Conservation (phyloP, 1,140 invertebrate species). For the Pectinophora gossypiella region DNA sequence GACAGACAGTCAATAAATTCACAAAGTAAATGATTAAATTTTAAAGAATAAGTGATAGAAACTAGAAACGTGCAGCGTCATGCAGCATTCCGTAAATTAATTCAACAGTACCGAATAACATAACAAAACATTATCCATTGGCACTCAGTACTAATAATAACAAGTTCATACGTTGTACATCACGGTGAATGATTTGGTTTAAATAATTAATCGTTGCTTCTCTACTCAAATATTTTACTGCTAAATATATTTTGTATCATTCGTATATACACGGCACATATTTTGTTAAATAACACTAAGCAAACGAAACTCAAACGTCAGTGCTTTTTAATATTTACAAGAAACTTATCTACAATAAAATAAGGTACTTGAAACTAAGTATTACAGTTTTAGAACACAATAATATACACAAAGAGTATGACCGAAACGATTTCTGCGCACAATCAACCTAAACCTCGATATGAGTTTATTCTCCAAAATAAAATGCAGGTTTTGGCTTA, state of each 20-base stretch:
- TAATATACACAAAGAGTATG: not conserved
- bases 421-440: not conserved
- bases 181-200: slow-evolving; percentile 65
- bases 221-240: slow-evolving; percentile 11
- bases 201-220: slow-evolving; percentile 26
- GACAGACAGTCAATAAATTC: too few relatives aligned
- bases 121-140: slow-evolving; percentile 33
- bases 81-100: too few relatives aligned
- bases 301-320: slow-evolving; percentile 37
- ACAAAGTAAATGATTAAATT: too few relatives aligned
- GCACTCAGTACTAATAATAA: slow-evolving; percentile 49
- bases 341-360: slow-evolving; percentile 54
- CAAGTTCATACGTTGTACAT: slow-evolving; percentile 58
- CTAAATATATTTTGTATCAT: slow-evolving; percentile 37
- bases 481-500: not conserved
- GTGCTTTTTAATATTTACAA: slow-evolving; percentile 60
- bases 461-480: not conserved
- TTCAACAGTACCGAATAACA: not conserved
- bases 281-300: slow-evolving; percentile 43
- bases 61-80: too few relatives aligned
- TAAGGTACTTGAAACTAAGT: slow-evolving; percentile 59
- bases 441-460: too few relatives aligned
- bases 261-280: slow-evolving; percentile 62
- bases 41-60: too few relatives aligned
- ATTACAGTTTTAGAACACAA: slow-evolving; percentile 22